Evolutionary conservation across 2,888 invertebrate species (phyloP), one percentile per base, ranked within the genome.

Genomic region (Tipula confusa): DNA sequence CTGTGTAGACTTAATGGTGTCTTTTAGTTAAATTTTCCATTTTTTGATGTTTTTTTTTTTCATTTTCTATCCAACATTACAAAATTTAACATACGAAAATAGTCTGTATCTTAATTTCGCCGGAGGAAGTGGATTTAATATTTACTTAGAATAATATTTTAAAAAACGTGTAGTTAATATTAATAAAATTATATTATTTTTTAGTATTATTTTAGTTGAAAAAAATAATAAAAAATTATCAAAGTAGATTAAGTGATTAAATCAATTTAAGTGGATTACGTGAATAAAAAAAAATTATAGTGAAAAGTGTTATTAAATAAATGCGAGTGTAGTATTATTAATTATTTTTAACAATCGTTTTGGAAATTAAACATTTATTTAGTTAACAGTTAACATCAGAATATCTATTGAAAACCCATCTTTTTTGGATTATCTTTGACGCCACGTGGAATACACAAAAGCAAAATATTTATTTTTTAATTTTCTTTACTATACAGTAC

Each of bases 41-140:
- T 80, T 80, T n/a, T n/a, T n/a, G n/a, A n/a, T n/a, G n/a, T n/a
- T n/a, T 80, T 80, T 80, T 80, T 80, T 31, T 80, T 80, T 80
- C 7, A 64, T 64, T 64, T 64, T 64, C 43, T 24, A 64, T 64
- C 64, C 64, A 64, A 24, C n/a, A n/a, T n/a, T 18, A 64, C 24
- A 24, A 64, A 64, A 64, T 24, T 64, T 64, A 64, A 64, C 24
- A 64, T 24, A 64, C 64, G 11, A 64, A 64, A 64, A 64, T 24
- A 64, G 64, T 64, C 64, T 64, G 64, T 24, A 64, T 64, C 64
- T 18, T 64, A 24, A 64, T 64, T 24, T 64, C 64, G 24, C 9
- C 64, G 9, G 24, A 64, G 64, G 24, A 64, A 64, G 64, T 64
- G 64, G 64, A 64, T 64, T 24, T 24, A 64, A 24, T 24, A 64